Conservation (phyloP, 1,140 invertebrate species). For the Heliothis subflexa region DNA sequence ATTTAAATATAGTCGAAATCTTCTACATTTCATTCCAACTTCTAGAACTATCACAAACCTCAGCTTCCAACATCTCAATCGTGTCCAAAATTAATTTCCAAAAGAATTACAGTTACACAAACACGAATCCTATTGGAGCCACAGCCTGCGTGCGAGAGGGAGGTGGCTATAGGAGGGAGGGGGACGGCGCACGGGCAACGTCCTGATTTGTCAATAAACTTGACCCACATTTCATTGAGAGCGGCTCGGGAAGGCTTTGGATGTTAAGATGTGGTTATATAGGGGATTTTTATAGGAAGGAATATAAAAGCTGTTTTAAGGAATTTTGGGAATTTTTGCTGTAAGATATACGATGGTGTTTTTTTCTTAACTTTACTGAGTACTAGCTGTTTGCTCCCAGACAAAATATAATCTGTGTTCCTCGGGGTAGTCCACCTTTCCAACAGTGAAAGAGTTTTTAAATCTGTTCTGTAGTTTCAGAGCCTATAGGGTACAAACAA, state of each 20-base stretch:
- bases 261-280: constrained; percentile 40
- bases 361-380: too few relatives aligned
- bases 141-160: constrained; percentile 42
- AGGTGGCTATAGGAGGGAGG: constrained; percentile 40
- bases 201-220: constrained; percentile 82
- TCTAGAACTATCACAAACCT: too few relatives aligned
- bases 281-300: too few relatives aligned
- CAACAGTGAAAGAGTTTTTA: too few relatives aligned
- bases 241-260: constrained; percentile 61
- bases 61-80: not conserved
- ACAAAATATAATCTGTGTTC: too few relatives aligned
- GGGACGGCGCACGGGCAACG: constrained; percentile 61
- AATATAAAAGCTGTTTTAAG: not conserved
- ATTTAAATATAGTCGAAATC: not conserved
- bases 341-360: too few relatives aligned
- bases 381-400: too few relatives aligned
- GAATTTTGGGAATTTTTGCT: not conserved
- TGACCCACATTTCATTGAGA: constrained; percentile 82
- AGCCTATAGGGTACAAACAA: too few relatives aligned
- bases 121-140: constrained; percentile 32
- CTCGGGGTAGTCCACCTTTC: too few relatives aligned
- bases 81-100: not conserved
- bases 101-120: constrained; percentile 29
- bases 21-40: not conserved
- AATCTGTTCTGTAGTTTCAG: too few relatives aligned